A percentile compares a stretch with the other conserved stretches of the same genome.
These are phyloP conservation scores for Nasonia giraulti DNA, from an alignment of 1,140 invertebrate genomes.

Conservation along the genomic window DNA sequence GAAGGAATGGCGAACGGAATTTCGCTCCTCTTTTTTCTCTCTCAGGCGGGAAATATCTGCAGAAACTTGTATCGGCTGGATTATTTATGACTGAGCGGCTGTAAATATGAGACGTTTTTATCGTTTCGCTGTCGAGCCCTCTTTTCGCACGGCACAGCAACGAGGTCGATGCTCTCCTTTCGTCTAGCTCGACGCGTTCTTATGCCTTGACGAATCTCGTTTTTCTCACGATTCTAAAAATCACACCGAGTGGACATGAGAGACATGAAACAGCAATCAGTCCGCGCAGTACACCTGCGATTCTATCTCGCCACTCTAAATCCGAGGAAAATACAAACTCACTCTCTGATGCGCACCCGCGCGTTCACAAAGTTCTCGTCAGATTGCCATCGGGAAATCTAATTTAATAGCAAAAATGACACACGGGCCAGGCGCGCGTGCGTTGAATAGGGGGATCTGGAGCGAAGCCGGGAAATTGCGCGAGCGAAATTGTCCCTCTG, in stretches of 20 bases:
- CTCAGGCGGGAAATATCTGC: not conserved
- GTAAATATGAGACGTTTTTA: not conserved
- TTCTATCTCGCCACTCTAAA: not conserved
- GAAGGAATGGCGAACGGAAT: slow-evolving; percentile 1
- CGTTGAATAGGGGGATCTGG: not conserved
- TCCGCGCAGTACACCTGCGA: not conserved
- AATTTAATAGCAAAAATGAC: slow-evolving; percentile 38
- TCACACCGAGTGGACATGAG: no score
- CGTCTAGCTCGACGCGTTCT: not conserved
- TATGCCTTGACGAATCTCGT: not conserved
- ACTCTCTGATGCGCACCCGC: no score
- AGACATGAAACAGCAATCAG: not conserved
- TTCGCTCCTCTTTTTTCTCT: not conserved
- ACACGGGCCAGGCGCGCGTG: not conserved
- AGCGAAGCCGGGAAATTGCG: slow-evolving; percentile 32
- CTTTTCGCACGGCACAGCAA: no score
- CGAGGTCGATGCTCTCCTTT: not conserved
- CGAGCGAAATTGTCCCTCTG: slow-evolving; percentile 38
- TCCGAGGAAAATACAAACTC: not conserved
- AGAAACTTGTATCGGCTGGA: not conserved
- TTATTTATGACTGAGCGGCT: not conserved
- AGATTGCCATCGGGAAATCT: slow-evolving; percentile 37
- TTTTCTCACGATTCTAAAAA: no score
- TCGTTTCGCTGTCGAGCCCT: not conserved
- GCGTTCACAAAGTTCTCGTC: slow-evolving; percentile 3